phyloP scores from a whole-genome alignment of 2,113 vertebrate genomes.

The Fregata magnificens region DNA sequence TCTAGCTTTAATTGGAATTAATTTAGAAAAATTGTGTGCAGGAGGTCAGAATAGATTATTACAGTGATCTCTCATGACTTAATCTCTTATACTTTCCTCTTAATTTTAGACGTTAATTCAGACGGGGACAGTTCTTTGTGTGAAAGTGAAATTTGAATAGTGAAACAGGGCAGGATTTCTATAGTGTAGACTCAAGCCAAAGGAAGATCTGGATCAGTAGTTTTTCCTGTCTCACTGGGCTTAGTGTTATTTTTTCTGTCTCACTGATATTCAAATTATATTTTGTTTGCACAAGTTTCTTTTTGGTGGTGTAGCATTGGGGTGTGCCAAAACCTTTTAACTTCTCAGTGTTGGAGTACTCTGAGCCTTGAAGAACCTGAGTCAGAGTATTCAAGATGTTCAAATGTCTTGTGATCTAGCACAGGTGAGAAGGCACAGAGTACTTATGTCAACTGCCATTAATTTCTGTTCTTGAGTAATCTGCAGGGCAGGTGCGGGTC shows the following conservation, averaged over 20 bases:
- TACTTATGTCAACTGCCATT: background rate
- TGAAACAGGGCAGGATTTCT: background rate
- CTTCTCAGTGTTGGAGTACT: background rate
- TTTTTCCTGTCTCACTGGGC: background rate
- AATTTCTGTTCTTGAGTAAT: background rate
- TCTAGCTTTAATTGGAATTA: background rate
- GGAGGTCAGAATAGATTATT: background rate
- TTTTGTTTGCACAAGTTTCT: background rate
- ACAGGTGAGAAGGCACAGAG: background rate
- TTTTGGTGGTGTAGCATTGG: background rate
- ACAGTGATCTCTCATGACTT: background rate
- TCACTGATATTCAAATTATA: background rate
- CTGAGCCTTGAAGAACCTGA: background rate
- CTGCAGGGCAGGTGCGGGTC: background rate
- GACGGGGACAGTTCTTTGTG: background rate
- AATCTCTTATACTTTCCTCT: background rate
- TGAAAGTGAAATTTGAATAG: background rate
- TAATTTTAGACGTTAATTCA: background rate
- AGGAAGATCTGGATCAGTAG: background rate
- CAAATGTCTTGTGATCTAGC: background rate
- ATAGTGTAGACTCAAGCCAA: background rate
- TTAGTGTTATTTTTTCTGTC: background rate
- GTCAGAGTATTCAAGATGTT: background rate
- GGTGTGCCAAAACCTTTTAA: background rate
- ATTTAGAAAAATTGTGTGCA: background rate